Base-by-base conservation (phyloP, 2,888 invertebrate species). In the Dryocosmus kuriphilus region DNA sequence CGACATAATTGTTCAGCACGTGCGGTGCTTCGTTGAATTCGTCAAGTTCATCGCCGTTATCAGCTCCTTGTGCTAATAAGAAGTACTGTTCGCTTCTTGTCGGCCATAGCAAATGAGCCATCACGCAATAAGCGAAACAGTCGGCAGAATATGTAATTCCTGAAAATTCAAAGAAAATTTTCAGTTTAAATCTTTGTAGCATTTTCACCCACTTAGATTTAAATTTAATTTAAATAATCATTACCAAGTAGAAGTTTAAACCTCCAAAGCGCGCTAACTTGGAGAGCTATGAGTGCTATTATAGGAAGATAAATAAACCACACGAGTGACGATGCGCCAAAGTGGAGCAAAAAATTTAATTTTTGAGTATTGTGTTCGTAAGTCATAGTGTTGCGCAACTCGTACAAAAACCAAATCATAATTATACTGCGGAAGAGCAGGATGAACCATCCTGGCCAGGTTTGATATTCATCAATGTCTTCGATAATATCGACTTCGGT, bases 301-400 rank as follows among this genome's bases (percentile, higher is more conserved):
- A 98, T 96, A 16, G 99, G 98, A 88, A 99, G 93, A 92, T 99
- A 99, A 85, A 98, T 97, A 90, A 99, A 98, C 99, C 99, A 99
- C 16, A 99, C 99, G 57, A 99, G 94, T 89, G 98, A 98, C 22
- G 98, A 98, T 19, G 99, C 99, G 76, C 98, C 99, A 92, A 99
- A 98, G 91, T 99, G 99, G 74, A 98, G 94, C 77, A 99, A 94
- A 92, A 99, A 99, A 90, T 98, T 96, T 51, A 98, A 93, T 91
- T 98, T 98, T 86, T 95, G 95, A 77, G 94, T 94, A 89, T 96
- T 96, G 90, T 96, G 95, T 89, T 97, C 97, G 85, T 96, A 95
- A 82, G 95, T 93, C 94, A 97, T 96, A 6, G 97, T 96, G 80
- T 94, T 94, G 60, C 96, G 93, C 71, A 95, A 92, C 88, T 95